phyloP scores from a whole-genome alignment of 2,888 invertebrate species.

The Caenorhabditis imperialis region DNA sequence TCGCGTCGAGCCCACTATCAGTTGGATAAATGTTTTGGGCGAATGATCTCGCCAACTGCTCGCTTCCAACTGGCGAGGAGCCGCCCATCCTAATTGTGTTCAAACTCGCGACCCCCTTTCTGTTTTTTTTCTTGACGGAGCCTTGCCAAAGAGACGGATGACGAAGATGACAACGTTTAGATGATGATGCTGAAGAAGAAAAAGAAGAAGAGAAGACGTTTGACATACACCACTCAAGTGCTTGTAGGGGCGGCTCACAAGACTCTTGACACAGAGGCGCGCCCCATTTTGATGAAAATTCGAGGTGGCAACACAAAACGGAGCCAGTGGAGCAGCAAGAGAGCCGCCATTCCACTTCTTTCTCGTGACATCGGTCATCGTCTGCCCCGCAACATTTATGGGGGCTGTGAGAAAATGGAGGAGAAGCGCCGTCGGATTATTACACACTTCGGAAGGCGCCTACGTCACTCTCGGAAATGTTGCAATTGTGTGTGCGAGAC shows the following conservation, averaged over 20 bases:
- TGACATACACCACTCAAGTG: constrained; percentile 50
- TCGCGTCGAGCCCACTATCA: no score
- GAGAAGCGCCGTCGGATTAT: constrained; percentile 36
- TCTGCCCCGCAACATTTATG: constrained; percentile 48
- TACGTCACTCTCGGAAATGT: no score
- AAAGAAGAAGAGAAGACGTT: constrained; percentile 50
- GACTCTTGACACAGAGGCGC: constrained; percentile 23
- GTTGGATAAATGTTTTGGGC: constrained; percentile 36
- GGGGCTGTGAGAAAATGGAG: constrained; percentile 48
- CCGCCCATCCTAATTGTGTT: constrained; percentile 39
- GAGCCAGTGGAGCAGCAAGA: constrained; percentile 5
- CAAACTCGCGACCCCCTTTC: constrained; percentile 9
- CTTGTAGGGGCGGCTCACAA: constrained; percentile 9
- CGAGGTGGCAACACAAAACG: constrained; percentile 43
- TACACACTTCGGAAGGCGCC: constrained; percentile 39
- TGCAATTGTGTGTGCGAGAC: no score
- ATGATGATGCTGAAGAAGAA: constrained; percentile 44
- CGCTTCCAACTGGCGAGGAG: constrained; percentile 1
- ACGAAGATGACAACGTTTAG: constrained; percentile 6
- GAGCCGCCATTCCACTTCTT: constrained; percentile 15
- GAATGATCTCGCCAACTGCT: constrained; percentile 36
- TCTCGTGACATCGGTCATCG: constrained; percentile 41
- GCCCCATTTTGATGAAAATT: constrained; percentile 51
- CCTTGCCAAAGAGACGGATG: constrained; percentile 27
- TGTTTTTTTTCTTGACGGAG: constrained; percentile 2